Base-by-base conservation (phyloP, 2,888 invertebrate genomes). In the Trimorus sp. region DNA sequence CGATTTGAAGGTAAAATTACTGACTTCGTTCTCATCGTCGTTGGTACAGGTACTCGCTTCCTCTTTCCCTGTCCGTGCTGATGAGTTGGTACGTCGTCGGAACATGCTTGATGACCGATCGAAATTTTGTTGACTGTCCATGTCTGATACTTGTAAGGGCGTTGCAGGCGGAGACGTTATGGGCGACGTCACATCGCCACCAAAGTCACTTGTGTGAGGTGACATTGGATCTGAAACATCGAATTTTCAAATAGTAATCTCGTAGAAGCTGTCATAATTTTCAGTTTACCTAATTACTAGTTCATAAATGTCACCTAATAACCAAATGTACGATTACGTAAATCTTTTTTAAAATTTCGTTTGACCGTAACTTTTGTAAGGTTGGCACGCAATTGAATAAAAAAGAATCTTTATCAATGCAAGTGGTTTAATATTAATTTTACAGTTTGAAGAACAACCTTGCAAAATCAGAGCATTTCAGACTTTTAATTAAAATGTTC, bases 171-270 rank as follows among this genome's bases (percentile, higher is more conserved):
- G 93, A 15, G 94, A 93, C 11, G 92, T 92, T 66, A 93, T 87
- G 38, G 93, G 92, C n/a, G 93, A 92, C 79, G 89, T 91, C 7
- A 89, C 89, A 51, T 90, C 92, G 49, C 93, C 92, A 51, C 91
- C 91, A 77, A 90, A 91, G 79, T 92, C 93, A 83, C 90, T 91
- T 60, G 92, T 90, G 83, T 92, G 93, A 3, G 95, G 95, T 62
- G 95, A 95, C 91, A 94, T 93, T 38, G 94, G 94, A 92, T 95
- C 95, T 86, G 82, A 38, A 86, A 87, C 26, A 73, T 66, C n/a
- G 53, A 59, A 59, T 40, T 51, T 51, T 51, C 1, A 45, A 45
- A 6, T 51, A n/a, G n/a, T 51, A 1, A 2, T 51, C 6, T 51
- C 6, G 11, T 51, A 1, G 14, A 51, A 2, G 3, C 14, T 70